phyloP scores from a whole-genome alignment of 1,140 invertebrate genomes.

The Megathymus violae region DNA sequence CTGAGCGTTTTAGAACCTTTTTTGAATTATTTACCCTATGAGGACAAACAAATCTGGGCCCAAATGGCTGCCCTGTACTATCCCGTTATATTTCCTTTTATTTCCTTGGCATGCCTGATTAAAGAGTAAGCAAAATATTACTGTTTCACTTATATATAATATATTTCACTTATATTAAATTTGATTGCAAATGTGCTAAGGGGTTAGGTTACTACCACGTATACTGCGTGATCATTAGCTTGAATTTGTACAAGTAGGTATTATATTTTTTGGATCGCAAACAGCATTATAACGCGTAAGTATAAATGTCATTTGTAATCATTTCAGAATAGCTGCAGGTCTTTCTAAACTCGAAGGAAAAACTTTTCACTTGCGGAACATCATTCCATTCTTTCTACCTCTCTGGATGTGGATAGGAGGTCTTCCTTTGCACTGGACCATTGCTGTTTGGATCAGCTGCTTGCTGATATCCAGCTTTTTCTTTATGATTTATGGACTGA shows the following conservation, averaged over 20 bases:
- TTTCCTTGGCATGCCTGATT: conserved; percentile 40
- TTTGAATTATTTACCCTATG: conserved; percentile 58
- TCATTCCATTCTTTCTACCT: conserved; percentile 55
- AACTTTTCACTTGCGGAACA: conserved; percentile 45
- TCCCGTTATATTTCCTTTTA: conserved; percentile 55
- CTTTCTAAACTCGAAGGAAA: conserved; percentile 47
- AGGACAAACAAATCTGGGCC: conserved; percentile 62
- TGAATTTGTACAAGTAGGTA: too few species aligned
- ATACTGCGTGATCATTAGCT: too few species aligned
- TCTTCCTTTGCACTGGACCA: conserved; percentile 49
- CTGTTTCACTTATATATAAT: too few species aligned
- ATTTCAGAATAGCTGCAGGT: conserved; percentile 47
- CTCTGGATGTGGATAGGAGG: conserved; percentile 68
- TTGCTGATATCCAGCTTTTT: conserved; percentile 85
- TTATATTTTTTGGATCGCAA: too few species aligned
- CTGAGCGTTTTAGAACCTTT: conserved; percentile 88
- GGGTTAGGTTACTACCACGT: too few species aligned
- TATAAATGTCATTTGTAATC: too few species aligned
- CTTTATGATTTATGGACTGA: conserved; percentile 88
- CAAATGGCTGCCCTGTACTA: conserved; percentile 71
- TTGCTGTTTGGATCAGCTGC: conserved; percentile 85
- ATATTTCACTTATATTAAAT: too few species aligned
- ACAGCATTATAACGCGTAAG: too few species aligned
- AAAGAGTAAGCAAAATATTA: conserved; percentile 67
- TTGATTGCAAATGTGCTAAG: too few species aligned